Conservation (phyloP, 2,888 invertebrate genomes). For the Agrochola lota region DNA sequence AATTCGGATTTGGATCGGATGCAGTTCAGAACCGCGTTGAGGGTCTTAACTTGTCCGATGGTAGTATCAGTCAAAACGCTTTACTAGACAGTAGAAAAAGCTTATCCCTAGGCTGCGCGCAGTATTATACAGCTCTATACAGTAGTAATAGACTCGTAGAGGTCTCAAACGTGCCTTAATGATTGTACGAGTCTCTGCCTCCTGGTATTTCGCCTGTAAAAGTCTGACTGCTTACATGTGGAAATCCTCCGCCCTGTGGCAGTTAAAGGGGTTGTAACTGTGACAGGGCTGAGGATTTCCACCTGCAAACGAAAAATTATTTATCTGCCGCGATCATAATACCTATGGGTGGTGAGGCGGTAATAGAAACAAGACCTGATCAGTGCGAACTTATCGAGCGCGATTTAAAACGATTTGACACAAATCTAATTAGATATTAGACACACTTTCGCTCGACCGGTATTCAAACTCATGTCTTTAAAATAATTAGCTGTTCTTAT, state of each 20-base stretch:
- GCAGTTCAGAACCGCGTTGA: neutral
- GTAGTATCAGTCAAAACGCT: neutral
- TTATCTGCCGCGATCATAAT: neutral
- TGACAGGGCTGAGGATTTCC: no score
- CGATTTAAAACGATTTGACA: constrained; percentile 9
- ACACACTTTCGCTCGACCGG: constrained; percentile 47
- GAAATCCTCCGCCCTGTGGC: no score
- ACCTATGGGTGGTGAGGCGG: no score
- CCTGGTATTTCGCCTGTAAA: neutral
- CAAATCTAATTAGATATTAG: constrained; percentile 27
- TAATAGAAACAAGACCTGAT: neutral
- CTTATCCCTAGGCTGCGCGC: neutral
- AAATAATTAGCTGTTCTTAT: constrained; percentile 17
- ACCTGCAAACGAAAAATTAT: neutral
- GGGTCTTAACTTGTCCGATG: neutral
- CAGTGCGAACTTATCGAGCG: neutral
- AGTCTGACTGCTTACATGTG: neutral
- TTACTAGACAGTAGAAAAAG: neutral
- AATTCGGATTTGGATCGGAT: neutral
- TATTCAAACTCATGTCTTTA: constrained; percentile 24
- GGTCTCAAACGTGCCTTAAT: neutral
- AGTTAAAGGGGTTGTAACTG: no score
- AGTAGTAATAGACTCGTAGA: neutral
- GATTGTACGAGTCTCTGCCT: neutral
- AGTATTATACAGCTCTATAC: neutral